Evolutionary conservation across 1,140 invertebrate species (phyloP).

Genomic region (Zaprionus tsacasi): DNA sequence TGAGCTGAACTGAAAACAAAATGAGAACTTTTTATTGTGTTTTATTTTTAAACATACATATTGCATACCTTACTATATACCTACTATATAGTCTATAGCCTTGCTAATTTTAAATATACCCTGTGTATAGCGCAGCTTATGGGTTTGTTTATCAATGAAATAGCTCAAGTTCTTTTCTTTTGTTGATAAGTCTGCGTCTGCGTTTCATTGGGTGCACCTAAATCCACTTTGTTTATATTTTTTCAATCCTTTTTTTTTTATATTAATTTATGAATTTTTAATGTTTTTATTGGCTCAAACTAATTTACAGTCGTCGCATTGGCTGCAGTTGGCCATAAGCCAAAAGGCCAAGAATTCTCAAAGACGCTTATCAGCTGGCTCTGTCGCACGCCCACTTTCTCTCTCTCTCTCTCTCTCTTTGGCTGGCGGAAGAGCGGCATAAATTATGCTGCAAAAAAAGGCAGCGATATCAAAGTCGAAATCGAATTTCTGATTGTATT

Average conservation of each 20-base stretch:
- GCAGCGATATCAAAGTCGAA: constrained; percentile 37
- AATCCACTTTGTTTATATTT: neutral
- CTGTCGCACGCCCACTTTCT: neutral
- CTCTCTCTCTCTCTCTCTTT: neutral
- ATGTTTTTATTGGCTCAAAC: neutral
- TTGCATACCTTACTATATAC: neutral
- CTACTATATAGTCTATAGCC: neutral
- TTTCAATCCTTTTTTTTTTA: neutral
- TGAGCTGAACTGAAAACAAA: neutral
- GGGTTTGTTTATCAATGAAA: neutral
- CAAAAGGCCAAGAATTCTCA: constrained; percentile 27
- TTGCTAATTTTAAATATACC: neutral
- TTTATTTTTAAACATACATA: neutral
- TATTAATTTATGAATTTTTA: neutral
- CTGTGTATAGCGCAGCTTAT: neutral
- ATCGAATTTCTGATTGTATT: constrained; percentile 39
- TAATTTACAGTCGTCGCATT: neutral
- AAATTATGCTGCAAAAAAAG: constrained; percentile 53
- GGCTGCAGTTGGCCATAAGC: constrained; percentile 55
- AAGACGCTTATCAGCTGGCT: constrained; percentile 29
- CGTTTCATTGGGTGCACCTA: neutral
- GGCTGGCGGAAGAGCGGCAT: constrained; percentile 56
- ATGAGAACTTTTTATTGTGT: neutral
- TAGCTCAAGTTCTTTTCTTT: neutral
- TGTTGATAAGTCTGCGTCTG: neutral